Evolutionary conservation across 2,113 vertebrate genomes (phyloP).

Genomic region (Nanorana parkeri): DNA sequence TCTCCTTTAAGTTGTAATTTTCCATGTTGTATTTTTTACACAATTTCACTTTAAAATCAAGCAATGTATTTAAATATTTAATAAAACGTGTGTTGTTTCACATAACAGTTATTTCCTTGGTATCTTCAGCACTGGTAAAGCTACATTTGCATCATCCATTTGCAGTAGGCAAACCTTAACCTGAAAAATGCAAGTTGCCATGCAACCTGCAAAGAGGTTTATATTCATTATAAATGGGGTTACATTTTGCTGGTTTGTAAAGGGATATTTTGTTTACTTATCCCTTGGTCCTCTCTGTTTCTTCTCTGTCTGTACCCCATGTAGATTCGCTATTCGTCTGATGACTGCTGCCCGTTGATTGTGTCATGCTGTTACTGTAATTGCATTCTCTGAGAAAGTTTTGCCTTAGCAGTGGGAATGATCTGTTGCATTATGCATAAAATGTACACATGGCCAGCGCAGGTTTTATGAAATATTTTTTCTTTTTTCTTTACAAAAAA

Average conservation of each 20-base stretch:
- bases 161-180: background rate
- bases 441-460: conserved; percentile 8
- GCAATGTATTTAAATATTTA: too few relatives aligned
- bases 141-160: too few relatives aligned
- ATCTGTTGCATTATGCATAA: conserved; percentile 39
- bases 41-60: too few relatives aligned
- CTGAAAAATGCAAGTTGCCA: background rate
- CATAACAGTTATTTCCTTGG: too few relatives aligned
- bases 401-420: conserved; percentile 40
- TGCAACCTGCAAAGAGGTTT: background rate
- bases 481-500: too few relatives aligned
- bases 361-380: conserved; percentile 49
- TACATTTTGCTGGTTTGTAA: conserved; percentile 8
- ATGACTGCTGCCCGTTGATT: conserved; percentile 36
- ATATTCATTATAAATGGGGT: background rate
- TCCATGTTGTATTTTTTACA: too few relatives aligned
- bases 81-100: too few relatives aligned
- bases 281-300: background rate
- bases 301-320: conserved; percentile 3
- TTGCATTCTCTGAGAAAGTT: conserved; percentile 52
- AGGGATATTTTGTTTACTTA: conserved; percentile 28
- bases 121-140: too few relatives aligned
- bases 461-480: background rate
- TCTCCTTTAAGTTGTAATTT: too few relatives aligned
- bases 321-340: conserved; percentile 27